phyloP scores from a whole-genome alignment of 2,113 vertebrate species.

The Hiodon alosoides region DNA sequence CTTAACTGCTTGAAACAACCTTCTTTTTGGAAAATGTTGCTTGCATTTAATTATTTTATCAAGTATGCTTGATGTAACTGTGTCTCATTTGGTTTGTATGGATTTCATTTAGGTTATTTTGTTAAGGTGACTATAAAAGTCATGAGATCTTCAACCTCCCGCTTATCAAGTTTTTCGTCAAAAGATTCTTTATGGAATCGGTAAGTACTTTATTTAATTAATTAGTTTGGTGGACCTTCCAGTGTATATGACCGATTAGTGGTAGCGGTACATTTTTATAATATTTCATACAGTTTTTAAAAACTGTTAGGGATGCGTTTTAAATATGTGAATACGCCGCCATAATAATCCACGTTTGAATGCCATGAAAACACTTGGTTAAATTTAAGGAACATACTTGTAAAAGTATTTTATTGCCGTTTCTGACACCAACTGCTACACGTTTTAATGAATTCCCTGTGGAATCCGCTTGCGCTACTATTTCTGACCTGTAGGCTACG shows the following conservation, averaged over 20 bases:
- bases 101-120: constrained; percentile 54
- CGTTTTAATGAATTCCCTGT: neutral
- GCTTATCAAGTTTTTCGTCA: constrained; percentile 81
- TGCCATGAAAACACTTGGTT: neutral
- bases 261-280: neutral
- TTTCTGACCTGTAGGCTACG: constrained; percentile 9
- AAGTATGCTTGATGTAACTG: neutral
- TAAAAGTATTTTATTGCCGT: neutral
- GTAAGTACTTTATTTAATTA: constrained; percentile 53
- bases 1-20: too few species aligned
- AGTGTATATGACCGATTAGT: neutral
- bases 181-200: constrained; percentile 86
- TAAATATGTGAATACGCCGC: neutral
- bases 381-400: neutral
- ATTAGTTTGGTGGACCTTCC: neutral
- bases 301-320: too few species aligned
- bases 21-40: too few species aligned
- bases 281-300: too few species aligned
- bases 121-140: constrained; percentile 69
- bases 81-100: constrained; percentile 10
- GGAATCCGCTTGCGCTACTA: neutral
- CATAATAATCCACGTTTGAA: neutral
- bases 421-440: neutral
- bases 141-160: constrained; percentile 82
- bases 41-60: too few species aligned